Conservation (phyloP, 2,113 vertebrate genomes). For the Carettochelys insculpta region DNA sequence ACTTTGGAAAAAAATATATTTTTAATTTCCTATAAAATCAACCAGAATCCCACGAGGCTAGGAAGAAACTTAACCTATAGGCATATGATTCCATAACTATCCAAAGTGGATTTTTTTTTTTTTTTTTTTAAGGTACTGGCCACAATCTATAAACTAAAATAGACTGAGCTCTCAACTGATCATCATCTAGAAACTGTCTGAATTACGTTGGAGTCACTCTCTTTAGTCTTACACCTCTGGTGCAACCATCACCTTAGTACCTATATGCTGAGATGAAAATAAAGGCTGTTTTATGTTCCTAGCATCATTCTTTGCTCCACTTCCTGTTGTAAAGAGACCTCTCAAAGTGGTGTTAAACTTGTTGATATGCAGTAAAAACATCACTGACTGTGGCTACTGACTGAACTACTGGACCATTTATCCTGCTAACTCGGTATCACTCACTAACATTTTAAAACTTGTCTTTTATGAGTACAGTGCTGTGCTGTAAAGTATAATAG, state of each 20-base stretch:
- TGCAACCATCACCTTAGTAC: not conserved
- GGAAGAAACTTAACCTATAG: not conserved
- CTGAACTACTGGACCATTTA: not conserved
- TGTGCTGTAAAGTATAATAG: not conserved
- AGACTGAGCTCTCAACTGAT: too few relatives aligned
- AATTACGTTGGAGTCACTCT: not conserved
- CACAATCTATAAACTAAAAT: not conserved
- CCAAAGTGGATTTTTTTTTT: not conserved
- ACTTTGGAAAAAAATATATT: not conserved
- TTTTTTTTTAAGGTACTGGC: not conserved
- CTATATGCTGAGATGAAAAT: not conserved
- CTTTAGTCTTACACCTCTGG: not conserved
- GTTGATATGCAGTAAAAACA: not conserved
- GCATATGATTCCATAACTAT: not conserved
- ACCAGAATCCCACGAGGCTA: not conserved
- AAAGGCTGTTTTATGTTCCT: not conserved
- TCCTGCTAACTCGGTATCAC: not conserved
- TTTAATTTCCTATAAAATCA: not conserved
- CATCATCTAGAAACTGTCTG: not conserved
- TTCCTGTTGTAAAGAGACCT: not conserved
- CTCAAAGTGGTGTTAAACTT: not conserved
- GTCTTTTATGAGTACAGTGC: not conserved
- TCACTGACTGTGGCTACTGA: not conserved
- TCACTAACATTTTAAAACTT: accelerated
- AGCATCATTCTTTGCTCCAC: not conserved